Evolutionary conservation across 2,888 invertebrate genomes (phyloP), one percentile per base, ranked within the genome.

Genomic region (Anodontia alba): DNA sequence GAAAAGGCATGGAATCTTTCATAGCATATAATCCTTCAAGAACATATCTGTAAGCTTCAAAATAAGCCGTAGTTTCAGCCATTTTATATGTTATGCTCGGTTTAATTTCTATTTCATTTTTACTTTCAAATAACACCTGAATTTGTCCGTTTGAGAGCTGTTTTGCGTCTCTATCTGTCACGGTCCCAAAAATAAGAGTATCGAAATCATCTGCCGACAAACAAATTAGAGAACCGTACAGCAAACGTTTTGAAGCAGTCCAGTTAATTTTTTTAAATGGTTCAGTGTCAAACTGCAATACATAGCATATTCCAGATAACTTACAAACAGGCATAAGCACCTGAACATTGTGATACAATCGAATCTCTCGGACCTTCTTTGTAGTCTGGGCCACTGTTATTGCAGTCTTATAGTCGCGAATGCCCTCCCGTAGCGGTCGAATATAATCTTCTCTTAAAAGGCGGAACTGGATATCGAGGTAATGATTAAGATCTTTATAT

Each of bases 371-470:
- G 0, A 84, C 70, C 49, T 83, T 79, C 49, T 74, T 83, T 0
- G 72, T 29, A 8, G 33, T 33, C 17, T 75, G 36, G 20, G 68
- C 71, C 1, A 68, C 38, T n/a, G 76, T 72, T n/a, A 78, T 33
- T 10, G 74, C 79, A 12, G 51, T 46, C 85, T 95, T 91, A 89
- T 96, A 96, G 90, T 95, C 95, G 86, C 93, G 91, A 91, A 97
- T 95, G 79, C 97, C 97, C 89, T 96, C 95, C 43, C 97, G 94
- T 33, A 98, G 92, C 0, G 98, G 97, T 33, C 95, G 95, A 43
- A 97, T 95, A 91, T 97, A 97, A 94, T 98, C 98, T 95, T 98
- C 97, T 43, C 97, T 95, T 69, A 98, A 92, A 42, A 98, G 95
- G 36, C 97, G 96, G 91, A 97, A 97, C 88, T 98, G 98, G 1